Conservation (phyloP, 2,797 vertebrate genomes). For the Ciconia nigra region DNA sequence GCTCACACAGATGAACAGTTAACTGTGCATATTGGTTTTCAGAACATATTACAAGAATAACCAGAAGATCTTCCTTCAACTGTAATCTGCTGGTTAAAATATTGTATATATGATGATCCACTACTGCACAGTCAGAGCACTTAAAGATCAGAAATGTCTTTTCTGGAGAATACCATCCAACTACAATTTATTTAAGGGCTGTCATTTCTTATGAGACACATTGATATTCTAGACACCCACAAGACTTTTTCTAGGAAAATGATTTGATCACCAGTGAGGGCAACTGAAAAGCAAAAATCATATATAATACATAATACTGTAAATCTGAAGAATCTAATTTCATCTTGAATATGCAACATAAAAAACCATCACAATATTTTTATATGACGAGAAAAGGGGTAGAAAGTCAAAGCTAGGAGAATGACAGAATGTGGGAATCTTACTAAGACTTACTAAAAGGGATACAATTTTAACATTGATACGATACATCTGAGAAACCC, state of each 20-base stretch:
- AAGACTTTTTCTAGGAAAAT: background rate
- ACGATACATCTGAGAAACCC: background rate
- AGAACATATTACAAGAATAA: background rate
- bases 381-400: background rate
- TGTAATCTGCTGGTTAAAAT: background rate
- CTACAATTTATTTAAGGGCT: background rate
- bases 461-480: background rate
- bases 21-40: background rate
- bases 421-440: background rate
- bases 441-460: background rate
- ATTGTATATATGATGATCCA: background rate
- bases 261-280: background rate
- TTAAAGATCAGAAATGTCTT: background rate
- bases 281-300: background rate
- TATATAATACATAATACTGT: background rate
- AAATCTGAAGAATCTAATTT: background rate
- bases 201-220: background rate
- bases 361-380: background rate
- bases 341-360: background rate
- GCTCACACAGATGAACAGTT: background rate
- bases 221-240: background rate
- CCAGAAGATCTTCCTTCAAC: background rate
- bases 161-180: background rate
- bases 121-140: background rate
- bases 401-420: background rate